Conservation (phyloP, 2,113 vertebrate species). For the Ginglymostoma cirratum region DNA sequence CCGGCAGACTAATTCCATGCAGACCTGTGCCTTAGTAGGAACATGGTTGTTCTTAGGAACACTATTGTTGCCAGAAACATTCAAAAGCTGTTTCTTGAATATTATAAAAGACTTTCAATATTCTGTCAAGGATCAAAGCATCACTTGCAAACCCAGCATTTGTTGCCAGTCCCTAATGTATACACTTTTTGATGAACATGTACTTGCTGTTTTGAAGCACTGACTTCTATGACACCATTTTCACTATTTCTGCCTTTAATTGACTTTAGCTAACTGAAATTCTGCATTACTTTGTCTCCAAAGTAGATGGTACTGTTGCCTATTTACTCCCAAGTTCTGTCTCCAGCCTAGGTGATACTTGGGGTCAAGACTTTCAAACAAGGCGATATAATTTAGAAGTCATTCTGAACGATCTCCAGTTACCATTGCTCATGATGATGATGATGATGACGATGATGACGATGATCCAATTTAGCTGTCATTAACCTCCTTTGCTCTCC, state of each 20-base stretch:
- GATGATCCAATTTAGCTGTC: background rate
- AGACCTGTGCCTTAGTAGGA: too few species aligned
- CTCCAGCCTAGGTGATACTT: background rate
- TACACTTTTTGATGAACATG: too few species aligned
- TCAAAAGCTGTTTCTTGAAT: background rate
- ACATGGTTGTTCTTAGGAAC: background rate
- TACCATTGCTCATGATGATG: background rate
- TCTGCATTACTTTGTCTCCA: background rate
- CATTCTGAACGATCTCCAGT: background rate
- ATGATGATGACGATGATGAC: background rate
- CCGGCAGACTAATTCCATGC: background rate
- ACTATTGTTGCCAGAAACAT: background rate
- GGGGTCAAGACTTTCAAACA: background rate
- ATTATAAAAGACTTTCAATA: background rate
- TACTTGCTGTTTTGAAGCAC: background rate
- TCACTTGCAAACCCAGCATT: too few species aligned
- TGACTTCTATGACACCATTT: background rate
- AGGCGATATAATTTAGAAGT: background rate
- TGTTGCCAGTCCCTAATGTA: too few species aligned
- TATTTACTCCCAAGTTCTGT: background rate
- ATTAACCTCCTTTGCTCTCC: background rate
- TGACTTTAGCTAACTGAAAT: background rate
- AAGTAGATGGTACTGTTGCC: background rate
- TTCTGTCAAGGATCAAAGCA: too few species aligned
- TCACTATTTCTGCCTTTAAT: background rate